Percentiles rank a stretch among this genome's conserved stretches.
Evolutionary conservation across 2,888 invertebrate genomes (phyloP).

Genomic region (Phania funesta): DNA sequence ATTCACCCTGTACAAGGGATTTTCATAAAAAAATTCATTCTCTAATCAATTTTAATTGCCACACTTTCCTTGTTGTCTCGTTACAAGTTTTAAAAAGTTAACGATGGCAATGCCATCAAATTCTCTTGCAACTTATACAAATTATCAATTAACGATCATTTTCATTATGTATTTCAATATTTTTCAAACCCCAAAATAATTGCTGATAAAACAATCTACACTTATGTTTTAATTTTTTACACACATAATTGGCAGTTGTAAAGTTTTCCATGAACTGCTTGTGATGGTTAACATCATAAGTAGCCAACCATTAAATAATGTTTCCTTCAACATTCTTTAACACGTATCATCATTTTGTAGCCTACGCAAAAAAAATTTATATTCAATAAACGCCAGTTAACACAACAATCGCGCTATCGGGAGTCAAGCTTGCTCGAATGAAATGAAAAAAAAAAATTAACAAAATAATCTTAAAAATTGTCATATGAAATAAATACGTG

Average conservation of each 20-base stretch:
- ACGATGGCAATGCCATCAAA: no score
- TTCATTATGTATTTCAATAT: no score
- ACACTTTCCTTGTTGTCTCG: no score
- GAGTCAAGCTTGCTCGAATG: slow-evolving; percentile 18
- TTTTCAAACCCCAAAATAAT: slow-evolving; percentile 28
- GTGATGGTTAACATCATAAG: slow-evolving; percentile 18
- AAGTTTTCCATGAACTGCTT: slow-evolving; percentile 36
- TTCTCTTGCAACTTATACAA: no score
- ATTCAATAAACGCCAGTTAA: slow-evolving; percentile 58
- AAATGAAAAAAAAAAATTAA: background rate
- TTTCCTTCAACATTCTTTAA: slow-evolving; percentile 40
- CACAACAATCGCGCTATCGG: slow-evolving; percentile 43
- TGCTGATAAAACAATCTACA: slow-evolving; percentile 52
- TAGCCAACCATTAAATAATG: slow-evolving; percentile 53
- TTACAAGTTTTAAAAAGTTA: no score
- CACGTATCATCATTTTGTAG: slow-evolving; percentile 68
- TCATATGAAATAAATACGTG: slow-evolving; percentile 58
- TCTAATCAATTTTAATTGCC: no score
- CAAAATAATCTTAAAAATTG: slow-evolving; percentile 56
- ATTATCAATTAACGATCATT: no score
- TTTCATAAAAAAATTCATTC: no score
- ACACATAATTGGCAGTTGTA: background rate
- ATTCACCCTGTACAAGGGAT: no score
- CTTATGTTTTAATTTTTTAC: slow-evolving; percentile 21
- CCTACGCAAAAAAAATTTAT: slow-evolving; percentile 69